phyloP scores from a whole-genome alignment of 2,113 vertebrate genomes.

The Aegithalos caudatus region DNA sequence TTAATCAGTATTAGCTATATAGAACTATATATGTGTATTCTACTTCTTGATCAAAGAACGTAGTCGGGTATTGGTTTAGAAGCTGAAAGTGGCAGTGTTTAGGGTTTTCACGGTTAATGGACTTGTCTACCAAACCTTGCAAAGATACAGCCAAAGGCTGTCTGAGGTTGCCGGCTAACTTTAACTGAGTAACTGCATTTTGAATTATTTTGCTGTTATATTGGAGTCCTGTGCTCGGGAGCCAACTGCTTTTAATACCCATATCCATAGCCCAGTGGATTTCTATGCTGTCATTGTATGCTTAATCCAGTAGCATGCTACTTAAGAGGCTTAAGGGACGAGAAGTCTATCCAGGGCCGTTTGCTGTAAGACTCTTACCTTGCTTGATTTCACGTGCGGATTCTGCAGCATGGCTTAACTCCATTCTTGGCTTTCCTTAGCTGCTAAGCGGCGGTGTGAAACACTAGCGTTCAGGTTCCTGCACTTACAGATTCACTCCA shows the following conservation, averaged over 20 bases:
- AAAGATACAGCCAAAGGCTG: slow-evolving; percentile 66
- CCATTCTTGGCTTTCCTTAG: slow-evolving; percentile 7
- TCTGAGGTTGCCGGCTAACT: slow-evolving; percentile 81
- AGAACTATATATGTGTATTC: slow-evolving; percentile 92
- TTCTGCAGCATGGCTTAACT: slow-evolving; percentile 50
- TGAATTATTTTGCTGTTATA: slow-evolving; percentile 69
- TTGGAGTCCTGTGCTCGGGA: slow-evolving; percentile 73
- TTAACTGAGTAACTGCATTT: slow-evolving; percentile 74
- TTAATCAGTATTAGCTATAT: slow-evolving; percentile 95
- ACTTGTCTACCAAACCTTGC: slow-evolving; percentile 71
- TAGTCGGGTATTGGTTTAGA: slow-evolving; percentile 89
- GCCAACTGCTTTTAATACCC: slow-evolving; percentile 73
- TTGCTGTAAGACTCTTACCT: slow-evolving; percentile 56
- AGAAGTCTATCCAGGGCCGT: slow-evolving; percentile 58
- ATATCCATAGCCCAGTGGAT: slow-evolving; percentile 70
- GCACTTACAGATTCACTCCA: neutral
- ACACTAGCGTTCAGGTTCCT: slow-evolving; percentile 20
- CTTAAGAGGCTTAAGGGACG: slow-evolving; percentile 63
- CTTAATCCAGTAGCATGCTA: slow-evolving; percentile 66
- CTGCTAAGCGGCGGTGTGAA: slow-evolving; percentile 33
- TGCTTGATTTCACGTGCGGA: slow-evolving; percentile 28
- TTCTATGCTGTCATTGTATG: slow-evolving; percentile 68
- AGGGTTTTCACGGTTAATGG: slow-evolving; percentile 83
- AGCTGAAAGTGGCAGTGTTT: slow-evolving; percentile 82
- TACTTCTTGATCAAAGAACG: slow-evolving; percentile 90